Percentiles rank a stretch among this genome's conserved stretches.
phyloP scores from a whole-genome alignment of 1,140 invertebrate genomes.

The Papilio xuthus region DNA sequence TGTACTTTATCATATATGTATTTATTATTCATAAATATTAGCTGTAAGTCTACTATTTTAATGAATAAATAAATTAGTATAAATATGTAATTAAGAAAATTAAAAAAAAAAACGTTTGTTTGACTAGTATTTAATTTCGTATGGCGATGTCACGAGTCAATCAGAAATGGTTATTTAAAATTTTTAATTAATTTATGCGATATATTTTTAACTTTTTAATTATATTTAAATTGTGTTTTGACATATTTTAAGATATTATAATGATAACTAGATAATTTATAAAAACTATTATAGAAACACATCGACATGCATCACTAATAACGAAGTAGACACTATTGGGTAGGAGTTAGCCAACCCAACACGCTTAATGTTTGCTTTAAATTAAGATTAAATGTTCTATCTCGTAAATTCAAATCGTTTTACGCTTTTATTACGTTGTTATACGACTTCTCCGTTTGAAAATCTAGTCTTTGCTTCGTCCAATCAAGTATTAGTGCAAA shows the following conservation, averaged over 20 bases:
- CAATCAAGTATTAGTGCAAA: neutral
- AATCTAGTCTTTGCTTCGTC: neutral
- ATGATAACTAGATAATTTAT: neutral
- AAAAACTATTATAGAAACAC: neutral
- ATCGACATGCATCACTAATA: neutral
- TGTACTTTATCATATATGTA: too few relatives aligned
- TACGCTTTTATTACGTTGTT: neutral
- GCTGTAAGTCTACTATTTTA: too few relatives aligned
- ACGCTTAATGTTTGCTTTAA: slow-evolving; percentile 7
- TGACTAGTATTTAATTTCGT: too few relatives aligned
- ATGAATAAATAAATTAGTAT: too few relatives aligned
- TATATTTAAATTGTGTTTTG: neutral
- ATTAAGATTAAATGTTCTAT: slow-evolving; percentile 3
- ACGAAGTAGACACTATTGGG: neutral
- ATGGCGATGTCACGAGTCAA: too few relatives aligned
- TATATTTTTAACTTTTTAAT: neutral
- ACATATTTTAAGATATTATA: neutral
- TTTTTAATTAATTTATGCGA: neutral
- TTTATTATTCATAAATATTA: too few relatives aligned
- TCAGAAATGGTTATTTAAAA: too few relatives aligned
- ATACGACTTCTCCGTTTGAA: neutral
- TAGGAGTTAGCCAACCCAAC: neutral
- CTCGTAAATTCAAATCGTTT: slow-evolving; percentile 13
- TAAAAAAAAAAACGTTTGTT: too few relatives aligned
- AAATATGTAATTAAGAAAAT: too few relatives aligned